phyloP scores from a whole-genome alignment of 2,888 invertebrate genomes.

The Coenonympha arcania region DNA sequence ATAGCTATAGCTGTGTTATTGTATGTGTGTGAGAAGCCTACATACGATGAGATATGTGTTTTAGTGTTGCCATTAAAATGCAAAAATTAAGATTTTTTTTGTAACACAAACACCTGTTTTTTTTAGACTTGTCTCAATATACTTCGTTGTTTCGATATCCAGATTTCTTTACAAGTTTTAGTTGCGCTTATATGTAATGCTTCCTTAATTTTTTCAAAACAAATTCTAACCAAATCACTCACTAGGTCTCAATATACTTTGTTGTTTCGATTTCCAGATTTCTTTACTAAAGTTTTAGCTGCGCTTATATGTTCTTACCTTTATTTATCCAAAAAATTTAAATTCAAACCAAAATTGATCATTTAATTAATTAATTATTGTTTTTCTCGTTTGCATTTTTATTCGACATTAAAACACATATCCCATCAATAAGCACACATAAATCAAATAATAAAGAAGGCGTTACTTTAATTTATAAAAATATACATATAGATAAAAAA shows the following conservation, averaged over 20 bases:
- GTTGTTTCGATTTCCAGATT: not conserved
- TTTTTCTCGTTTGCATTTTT: no score
- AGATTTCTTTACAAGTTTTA: not conserved
- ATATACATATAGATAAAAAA: not conserved
- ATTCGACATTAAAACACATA: not conserved
- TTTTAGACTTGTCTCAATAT: not conserved
- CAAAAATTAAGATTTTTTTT: not conserved
- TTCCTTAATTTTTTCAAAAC: not conserved
- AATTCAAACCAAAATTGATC: not conserved
- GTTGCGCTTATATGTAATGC: not conserved
- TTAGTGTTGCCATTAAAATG: not conserved
- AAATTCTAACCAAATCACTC: not conserved
- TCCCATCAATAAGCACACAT: not conserved
- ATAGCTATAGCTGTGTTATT: not conserved
- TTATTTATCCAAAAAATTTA: not conserved
- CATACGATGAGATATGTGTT: not conserved
- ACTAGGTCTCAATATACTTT: not conserved
- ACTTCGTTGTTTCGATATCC: not conserved
- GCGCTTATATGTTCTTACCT: not conserved
- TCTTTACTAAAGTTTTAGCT: not conserved
- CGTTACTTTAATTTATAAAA: constrained; percentile 8
- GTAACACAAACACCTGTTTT: not conserved
- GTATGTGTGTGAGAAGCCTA: not conserved
- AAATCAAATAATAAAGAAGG: not conserved
- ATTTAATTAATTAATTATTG: no score